These are phyloP conservation scores for Percina caprodes DNA, from an alignment of 2,113 vertebrate species.

Conservation along the genomic window DNA sequence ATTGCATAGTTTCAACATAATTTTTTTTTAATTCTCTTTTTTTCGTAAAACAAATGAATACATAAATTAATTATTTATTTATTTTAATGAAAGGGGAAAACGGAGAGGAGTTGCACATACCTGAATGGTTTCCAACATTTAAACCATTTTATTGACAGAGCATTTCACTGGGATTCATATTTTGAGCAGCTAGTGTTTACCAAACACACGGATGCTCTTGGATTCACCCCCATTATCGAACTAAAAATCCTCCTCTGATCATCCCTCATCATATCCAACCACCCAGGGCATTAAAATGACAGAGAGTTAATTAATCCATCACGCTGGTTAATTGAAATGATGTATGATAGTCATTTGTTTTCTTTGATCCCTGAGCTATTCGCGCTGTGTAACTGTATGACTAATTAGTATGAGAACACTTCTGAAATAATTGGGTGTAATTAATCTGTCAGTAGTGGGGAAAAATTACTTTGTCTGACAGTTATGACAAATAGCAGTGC, in stretches of 20 bases:
- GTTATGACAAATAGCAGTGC: conserved; percentile 81
- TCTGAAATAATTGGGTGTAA: conserved; percentile 85
- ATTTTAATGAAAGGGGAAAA: too few species aligned
- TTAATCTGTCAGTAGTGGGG: conserved; percentile 81
- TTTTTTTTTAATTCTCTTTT: not conserved
- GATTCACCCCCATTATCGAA: conserved; percentile 45
- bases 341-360: conserved; percentile 86
- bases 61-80: too few species aligned
- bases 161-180: conserved; percentile 8
- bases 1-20: not conserved
- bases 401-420: conserved; percentile 84
- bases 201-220: conserved; percentile 35
- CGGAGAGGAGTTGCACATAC: not conserved
- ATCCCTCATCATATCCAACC: conserved; percentile 68
- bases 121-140: not conserved
- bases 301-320: conserved; percentile 83
- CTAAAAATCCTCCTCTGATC: conserved; percentile 56
- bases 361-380: conserved; percentile 82
- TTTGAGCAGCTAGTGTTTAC: conserved; percentile 35
- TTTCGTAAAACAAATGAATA: not conserved
- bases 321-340: conserved; percentile 83
- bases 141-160: not conserved
- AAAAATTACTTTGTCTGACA: conserved; percentile 78
- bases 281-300: conserved; percentile 77
- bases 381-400: conserved; percentile 82